Evolutionary conservation across 2,797 vertebrate genomes (phyloP), one percentile per base, ranked within the genome.

Genomic region (Enteromius radiatus): DNA sequence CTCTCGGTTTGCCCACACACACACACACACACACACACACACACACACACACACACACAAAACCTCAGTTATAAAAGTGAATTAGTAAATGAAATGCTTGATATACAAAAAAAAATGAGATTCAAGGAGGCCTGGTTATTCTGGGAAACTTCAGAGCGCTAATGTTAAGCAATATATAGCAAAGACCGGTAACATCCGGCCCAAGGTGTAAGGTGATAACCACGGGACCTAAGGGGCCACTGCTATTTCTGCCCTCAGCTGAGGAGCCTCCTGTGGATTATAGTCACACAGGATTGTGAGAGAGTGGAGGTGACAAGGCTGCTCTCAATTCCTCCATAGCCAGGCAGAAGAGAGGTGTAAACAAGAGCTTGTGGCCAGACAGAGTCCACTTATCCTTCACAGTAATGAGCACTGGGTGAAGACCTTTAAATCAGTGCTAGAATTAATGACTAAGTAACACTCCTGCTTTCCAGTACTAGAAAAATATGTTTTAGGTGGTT

Each of bases 241-340:
- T 82, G 88, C 90, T 92, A 91, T 93, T 93, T 91, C 84, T 85
- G 84, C 38, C 64, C 73, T 79, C 78, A 89, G 87, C 87, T 31
- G 15, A 84, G 88, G 82, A 89, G 80, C 85, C 85, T 21, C 79
- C 88, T 70, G 79, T 81, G 87, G 90, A 83, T 88, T 86, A 85
- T 15, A 84, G 89, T 90, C 91, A 89, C 88, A 89, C 77, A 87
- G 91, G 89, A 92, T 89, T 88, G 78, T 84, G 76, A 78, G 82
- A 89, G 84, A 92, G 87, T 59, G 84, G 76, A 80, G 70, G 81
- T 87, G 91, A 92, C 77, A 87, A 28, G 78, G 33, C 76, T 23
- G 71, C 12, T 74, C 70, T 84, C 63, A 56, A 80, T 61, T 84
- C 78, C 47, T 79, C 59, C 49, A 70, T 23, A 84, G 67, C 86